A percentile compares a stretch with the other conserved stretches of the same genome.
Conservation (phyloP, 2,888 invertebrate species). For the Nephrocerus scutellatus region DNA sequence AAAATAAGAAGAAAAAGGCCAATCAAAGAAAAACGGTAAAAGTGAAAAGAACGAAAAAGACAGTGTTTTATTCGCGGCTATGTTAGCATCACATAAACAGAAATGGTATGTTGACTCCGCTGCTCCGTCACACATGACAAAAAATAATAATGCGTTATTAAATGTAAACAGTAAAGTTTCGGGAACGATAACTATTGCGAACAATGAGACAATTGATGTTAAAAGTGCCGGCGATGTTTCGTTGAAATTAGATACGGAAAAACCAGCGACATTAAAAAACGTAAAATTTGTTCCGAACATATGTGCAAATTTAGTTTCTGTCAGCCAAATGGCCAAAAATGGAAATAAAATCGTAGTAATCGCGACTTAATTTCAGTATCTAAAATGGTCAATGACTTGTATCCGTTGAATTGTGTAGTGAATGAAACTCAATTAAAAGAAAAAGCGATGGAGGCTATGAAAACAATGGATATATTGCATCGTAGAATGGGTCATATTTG, state of each 20-base stretch:
- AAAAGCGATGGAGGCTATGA: conserved; percentile 5
- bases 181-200: conserved; percentile 14
- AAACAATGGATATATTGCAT: conserved; percentile 22
- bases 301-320: conserved; percentile 18
- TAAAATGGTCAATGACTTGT: too few relatives aligned
- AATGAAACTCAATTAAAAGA: too few relatives aligned
- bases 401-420: too few relatives aligned
- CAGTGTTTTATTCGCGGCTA: conserved; percentile 12
- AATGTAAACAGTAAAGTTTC: conserved; percentile 5
- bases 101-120: conserved; percentile 17
- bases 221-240: conserved; percentile 13
- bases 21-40: background rate
- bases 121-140: conserved; percentile 14
- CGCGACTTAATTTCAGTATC: too few relatives aligned
- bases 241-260: too few relatives aligned
- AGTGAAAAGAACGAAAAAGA: conserved; percentile 9
- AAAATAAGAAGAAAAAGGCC: conserved; percentile 12
- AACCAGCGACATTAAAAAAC: too few relatives aligned
- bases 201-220: conserved; percentile 13
- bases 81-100: conserved; percentile 10
- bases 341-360: conserved; percentile 20
- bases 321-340: conserved; percentile 19
- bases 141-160: conserved; percentile 4
- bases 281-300: too few relatives aligned
- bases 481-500: conserved; percentile 26